A percentile compares a stretch with the other conserved stretches of the same genome.
Conservation (phyloP, 2,888 invertebrate species). For the Macrophya alboannulata region DNA sequence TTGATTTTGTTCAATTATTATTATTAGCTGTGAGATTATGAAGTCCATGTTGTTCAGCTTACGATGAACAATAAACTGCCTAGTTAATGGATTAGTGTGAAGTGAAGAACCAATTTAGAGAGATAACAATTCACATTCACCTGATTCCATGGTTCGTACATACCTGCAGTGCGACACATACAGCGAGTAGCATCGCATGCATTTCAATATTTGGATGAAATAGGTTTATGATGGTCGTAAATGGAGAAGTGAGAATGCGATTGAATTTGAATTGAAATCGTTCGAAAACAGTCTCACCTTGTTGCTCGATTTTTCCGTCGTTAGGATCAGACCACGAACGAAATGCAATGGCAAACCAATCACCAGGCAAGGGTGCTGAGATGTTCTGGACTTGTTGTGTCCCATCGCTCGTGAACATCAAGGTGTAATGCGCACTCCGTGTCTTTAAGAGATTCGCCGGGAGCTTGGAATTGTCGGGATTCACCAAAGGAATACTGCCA, state of each 20-base stretch:
- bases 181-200: background rate
- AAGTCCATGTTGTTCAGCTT: background rate
- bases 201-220: background rate
- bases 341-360: slow-evolving; percentile 91
- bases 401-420: slow-evolving; percentile 85
- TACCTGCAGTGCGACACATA: background rate
- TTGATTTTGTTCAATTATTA: background rate
- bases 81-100: background rate
- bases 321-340: slow-evolving; percentile 90
- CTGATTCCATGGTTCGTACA: background rate
- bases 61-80: background rate
- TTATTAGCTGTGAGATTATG: background rate
- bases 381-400: slow-evolving; percentile 83
- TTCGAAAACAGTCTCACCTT: slow-evolving; percentile 82
- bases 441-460: slow-evolving; percentile 85
- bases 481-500: slow-evolving; percentile 91
- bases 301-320: slow-evolving; percentile 87
- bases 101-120: background rate
- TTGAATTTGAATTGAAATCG: slow-evolving; percentile 33
- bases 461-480: slow-evolving; percentile 90
- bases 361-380: slow-evolving; percentile 87
- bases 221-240: background rate
- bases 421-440: slow-evolving; percentile 80
- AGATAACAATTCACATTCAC: background rate
- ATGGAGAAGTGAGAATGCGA: background rate